Evolutionary conservation across 2,888 invertebrate genomes (phyloP).

Genomic region (Oscheius onirici): DNA sequence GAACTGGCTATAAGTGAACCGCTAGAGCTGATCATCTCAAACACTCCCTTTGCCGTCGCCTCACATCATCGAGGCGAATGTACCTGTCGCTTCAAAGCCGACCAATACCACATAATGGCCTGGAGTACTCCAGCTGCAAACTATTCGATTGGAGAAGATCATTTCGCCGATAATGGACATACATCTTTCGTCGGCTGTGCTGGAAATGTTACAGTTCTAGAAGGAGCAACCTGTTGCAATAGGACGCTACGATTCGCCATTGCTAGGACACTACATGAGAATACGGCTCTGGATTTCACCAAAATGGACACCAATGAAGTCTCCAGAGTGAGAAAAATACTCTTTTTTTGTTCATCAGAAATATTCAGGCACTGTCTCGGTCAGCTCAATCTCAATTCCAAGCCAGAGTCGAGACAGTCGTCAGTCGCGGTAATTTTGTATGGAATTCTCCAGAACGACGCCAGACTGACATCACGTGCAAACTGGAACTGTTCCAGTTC

Average conservation of each 20-base stretch:
- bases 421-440: constrained; percentile 13
- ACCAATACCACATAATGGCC: not conserved
- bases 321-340: not conserved
- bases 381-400: constrained; percentile 8
- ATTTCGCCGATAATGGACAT: not conserved
- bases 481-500: constrained; percentile 17
- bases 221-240: not conserved
- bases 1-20: constrained; percentile 14
- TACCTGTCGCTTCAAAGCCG: not conserved
- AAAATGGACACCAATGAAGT: constrained; percentile 1
- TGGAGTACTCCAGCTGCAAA: not conserved
- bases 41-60: not conserved
- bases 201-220: not conserved
- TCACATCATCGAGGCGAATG: not conserved
- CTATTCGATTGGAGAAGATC: not conserved
- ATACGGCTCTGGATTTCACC: not conserved
- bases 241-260: not conserved
- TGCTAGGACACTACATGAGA: not conserved
- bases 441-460: constrained; percentile 8
- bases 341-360: too few species aligned
- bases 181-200: not conserved
- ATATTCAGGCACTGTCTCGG: constrained; percentile 3
- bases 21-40: not conserved
- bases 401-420: constrained; percentile 22
- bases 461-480: constrained; percentile 4